Percentiles rank a stretch among this genome's conserved stretches.
phyloP scores from a whole-genome alignment of 2,888 invertebrate species.

The Eumacrocentrus americanus region DNA sequence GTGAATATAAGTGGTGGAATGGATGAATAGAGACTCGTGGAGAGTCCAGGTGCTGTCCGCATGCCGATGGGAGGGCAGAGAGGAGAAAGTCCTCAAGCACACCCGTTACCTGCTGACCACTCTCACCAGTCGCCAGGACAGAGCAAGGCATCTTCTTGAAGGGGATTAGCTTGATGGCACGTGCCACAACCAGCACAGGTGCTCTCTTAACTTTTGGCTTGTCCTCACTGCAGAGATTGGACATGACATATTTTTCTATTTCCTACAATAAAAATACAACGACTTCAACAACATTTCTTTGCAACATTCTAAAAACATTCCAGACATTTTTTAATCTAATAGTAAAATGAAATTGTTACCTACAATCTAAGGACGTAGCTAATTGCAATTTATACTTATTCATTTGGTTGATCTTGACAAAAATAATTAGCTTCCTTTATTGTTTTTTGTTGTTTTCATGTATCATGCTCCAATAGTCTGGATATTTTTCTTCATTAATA shows the following conservation, averaged over 20 bases:
- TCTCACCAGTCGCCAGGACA: conserved; percentile 18
- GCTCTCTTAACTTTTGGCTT: conserved; percentile 36
- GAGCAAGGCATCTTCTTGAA: conserved; percentile 25
- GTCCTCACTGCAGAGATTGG: too few species aligned
- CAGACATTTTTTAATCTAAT: too few species aligned
- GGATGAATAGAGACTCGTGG: conserved; percentile 1
- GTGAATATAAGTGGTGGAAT: neutral
- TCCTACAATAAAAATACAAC: neutral
- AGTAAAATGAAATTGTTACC: too few species aligned
- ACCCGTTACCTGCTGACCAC: conserved; percentile 21
- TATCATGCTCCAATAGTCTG: conserved; percentile 47
- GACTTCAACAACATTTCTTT: too few species aligned
- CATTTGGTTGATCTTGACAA: too few species aligned
- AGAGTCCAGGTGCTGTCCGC: conserved; percentile 23
- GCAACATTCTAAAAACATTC: too few species aligned
- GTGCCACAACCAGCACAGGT: conserved; percentile 52
- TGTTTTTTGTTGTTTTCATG: conserved; percentile 23
- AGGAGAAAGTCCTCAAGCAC: conserved; percentile 4
- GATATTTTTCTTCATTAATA: conserved; percentile 48
- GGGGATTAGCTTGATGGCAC: conserved; percentile 49
- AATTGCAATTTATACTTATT: too few species aligned
- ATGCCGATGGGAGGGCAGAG: conserved; percentile 9
- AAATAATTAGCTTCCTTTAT: too few species aligned
- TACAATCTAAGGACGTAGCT: too few species aligned
- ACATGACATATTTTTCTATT: neutral